A percentile compares a stretch with the other conserved stretches of the same genome.
These are phyloP conservation scores for Parambassis ranga DNA, from an alignment of 2,797 vertebrate genomes.

Conservation along the genomic window DNA sequence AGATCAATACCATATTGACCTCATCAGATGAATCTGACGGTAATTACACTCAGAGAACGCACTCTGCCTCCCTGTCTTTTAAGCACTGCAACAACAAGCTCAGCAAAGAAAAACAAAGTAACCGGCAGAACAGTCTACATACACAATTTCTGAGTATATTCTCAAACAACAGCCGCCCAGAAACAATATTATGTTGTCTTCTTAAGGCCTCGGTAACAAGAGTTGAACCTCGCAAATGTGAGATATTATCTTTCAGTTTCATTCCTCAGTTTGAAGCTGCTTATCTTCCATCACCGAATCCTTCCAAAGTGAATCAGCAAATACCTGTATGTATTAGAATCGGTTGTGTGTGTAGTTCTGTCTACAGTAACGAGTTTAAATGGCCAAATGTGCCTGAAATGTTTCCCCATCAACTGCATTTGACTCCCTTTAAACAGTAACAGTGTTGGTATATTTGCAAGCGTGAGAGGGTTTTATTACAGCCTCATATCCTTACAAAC, in stretches of 20 bases:
- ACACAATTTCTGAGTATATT: slow-evolving; percentile 5
- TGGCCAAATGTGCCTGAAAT: neutral
- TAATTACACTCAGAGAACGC: slow-evolving; percentile 48
- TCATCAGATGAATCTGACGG: slow-evolving; percentile 5
- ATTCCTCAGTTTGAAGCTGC: neutral
- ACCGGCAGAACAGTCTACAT: neutral
- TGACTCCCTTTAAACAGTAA: slow-evolving; percentile 1
- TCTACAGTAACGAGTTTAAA: neutral
- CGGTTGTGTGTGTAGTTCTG: neutral
- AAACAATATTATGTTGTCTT: slow-evolving; percentile 51
- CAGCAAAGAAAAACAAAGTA: slow-evolving; percentile 46
- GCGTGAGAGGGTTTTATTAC: slow-evolving; percentile 8
- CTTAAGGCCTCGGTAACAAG: neutral
- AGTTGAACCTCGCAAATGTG: slow-evolving; percentile 10
- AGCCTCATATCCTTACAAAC: slow-evolving; percentile 5
- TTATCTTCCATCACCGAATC: slow-evolving; percentile 10
- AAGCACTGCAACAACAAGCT: slow-evolving; percentile 22
- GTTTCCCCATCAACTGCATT: slow-evolving; percentile 6
- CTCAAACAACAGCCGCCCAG: slow-evolving; percentile 38
- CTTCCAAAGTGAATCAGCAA: neutral
- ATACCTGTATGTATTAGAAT: neutral
- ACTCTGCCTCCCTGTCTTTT: slow-evolving; percentile 18
- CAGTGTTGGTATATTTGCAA: slow-evolving; percentile 20
- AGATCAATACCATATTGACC: slow-evolving; percentile 56
- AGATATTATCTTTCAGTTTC: slow-evolving; percentile 27